Conservation (phyloP, 2,797 vertebrate species). For the Phaenicophaeus curvirostris region DNA sequence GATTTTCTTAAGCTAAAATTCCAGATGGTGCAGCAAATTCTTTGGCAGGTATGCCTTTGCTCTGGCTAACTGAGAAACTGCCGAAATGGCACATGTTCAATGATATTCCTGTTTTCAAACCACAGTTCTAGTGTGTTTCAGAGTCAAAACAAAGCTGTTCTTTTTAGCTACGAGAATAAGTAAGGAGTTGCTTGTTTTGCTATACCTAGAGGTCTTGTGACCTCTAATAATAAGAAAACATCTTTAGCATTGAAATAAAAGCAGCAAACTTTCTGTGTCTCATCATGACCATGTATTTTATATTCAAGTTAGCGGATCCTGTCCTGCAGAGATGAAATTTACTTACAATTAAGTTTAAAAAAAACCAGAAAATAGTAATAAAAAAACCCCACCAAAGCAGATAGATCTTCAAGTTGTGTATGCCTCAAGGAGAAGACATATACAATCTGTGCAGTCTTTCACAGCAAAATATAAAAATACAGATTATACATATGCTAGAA, state of each 20-base stretch:
- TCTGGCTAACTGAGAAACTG: background rate
- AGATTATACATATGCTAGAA: background rate
- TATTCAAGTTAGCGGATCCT: background rate
- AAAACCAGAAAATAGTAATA: background rate
- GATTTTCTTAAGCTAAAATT: background rate
- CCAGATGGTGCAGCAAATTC: background rate
- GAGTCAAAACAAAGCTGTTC: background rate
- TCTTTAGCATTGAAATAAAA: background rate
- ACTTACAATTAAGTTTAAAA: background rate
- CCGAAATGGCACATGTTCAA: background rate
- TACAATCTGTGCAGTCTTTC: background rate
- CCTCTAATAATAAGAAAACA: background rate
- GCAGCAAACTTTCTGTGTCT: background rate
- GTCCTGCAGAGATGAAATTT: background rate
- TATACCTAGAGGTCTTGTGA: background rate
- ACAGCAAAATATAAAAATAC: background rate
- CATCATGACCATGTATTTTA: background rate
- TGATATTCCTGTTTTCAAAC: background rate
- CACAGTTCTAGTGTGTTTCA: background rate
- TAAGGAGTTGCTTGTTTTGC: background rate
- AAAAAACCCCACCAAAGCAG: background rate
- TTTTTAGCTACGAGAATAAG: background rate
- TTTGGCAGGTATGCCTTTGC: background rate
- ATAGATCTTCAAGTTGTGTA: background rate
- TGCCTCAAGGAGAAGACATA: background rate